These are phyloP conservation scores for Microctonus aethiopoides DNA, from an alignment of 2,888 invertebrate genomes.

Conservation along the genomic window DNA sequence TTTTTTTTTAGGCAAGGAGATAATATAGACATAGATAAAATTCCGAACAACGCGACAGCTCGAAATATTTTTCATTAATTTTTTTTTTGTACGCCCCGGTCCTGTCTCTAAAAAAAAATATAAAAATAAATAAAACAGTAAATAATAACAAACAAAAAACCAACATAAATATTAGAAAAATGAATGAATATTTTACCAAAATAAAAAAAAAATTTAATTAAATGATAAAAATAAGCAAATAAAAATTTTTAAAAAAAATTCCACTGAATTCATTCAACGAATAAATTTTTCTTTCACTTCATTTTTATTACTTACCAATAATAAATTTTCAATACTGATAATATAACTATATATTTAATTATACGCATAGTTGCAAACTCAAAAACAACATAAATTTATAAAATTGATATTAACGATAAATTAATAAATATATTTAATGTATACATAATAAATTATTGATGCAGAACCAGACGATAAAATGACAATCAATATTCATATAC, in stretches of 20 bases:
- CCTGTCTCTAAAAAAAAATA: neutral
- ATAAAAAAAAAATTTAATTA: neutral
- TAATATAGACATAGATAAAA: constrained; percentile 40
- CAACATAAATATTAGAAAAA: neutral
- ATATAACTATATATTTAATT: neutral
- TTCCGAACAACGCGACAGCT: too few relatives aligned
- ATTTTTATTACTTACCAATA: neutral
- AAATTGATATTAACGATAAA: neutral
- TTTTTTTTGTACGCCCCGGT: neutral
- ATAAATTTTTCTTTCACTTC: too few relatives aligned
- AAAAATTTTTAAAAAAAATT: neutral
- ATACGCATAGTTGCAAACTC: neutral
- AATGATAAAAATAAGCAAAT: neutral
- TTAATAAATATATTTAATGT: constrained; percentile 6
- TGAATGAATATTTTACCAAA: neutral
- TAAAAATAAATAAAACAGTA: neutral
- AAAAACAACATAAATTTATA: neutral
- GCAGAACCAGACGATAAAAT: constrained; percentile 8
- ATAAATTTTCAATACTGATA: neutral
- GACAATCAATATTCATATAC: neutral
- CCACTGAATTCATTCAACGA: too few relatives aligned
- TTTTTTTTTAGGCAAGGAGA: constrained; percentile 28
- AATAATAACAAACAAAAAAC: neutral
- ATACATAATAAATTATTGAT: constrained; percentile 13
- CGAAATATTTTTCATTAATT: too few relatives aligned